Base-by-base conservation (phyloP, 2,888 invertebrate species). In the Scelioninae gen. 1 region DNA sequence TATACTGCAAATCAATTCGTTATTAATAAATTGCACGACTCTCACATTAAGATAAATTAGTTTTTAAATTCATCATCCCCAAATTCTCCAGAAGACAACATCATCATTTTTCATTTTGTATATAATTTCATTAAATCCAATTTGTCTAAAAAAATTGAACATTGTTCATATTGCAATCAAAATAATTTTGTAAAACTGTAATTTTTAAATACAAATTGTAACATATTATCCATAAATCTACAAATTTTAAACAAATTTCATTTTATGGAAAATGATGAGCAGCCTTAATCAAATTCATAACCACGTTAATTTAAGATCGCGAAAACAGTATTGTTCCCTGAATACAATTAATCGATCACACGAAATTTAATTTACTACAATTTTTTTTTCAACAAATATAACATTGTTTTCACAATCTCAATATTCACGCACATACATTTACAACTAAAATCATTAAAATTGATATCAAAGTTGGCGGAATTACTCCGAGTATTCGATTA, bases 21-120 rank as follows among this genome's bases (percentile, higher is more conserved):
- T 62, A 77, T 69, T 63, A 31, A 38, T 55, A 69, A 77, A 77
- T 77, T 77, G 77, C 77, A 77, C 77, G 13, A 23, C 77, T 77
- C 47, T 66, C 76, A 76, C 71, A 51, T 40, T 58, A 62, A 16
- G 47, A 56, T 34, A 63, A 65, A 74, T 63, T 51, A 74, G 53
- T 10, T 7, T 55, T 31, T 49, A 49, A 9, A 40, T 47, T 69
- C 47, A 5, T 32, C 58, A 55, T 55, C 43, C 38, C 29, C 51
- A 51, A 5, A 66, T 38, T 15, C 23, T 63, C 31, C 9, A 63
- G 16, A 6, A 15, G 11, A 34, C n/a, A 34, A 16, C 38, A 45
- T 62, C 62, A 47, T 32, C n/a, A 34, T 8, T 34, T 7, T 34
- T 34, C n/a, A n/a, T 34, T 5, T 34, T 34, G 34, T 7, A 34